Percentiles rank a stretch among this genome's conserved stretches.
Evolutionary conservation across 2,797 vertebrate species (phyloP).

Genomic region (Acanthis flammea): DNA sequence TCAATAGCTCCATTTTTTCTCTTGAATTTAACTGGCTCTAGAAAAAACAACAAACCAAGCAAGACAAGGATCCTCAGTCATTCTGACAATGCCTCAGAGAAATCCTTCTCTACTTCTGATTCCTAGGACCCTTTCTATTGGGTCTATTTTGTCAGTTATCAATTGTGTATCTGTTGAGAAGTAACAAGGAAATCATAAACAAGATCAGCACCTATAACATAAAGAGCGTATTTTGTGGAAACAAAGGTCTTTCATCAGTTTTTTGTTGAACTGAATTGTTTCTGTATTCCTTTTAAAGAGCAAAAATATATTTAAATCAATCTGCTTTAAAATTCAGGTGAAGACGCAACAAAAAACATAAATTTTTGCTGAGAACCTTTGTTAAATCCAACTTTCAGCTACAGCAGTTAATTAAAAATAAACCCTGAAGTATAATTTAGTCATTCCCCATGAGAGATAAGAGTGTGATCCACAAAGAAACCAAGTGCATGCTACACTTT

Average conservation of each 20-base stretch:
- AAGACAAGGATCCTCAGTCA: background rate
- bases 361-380: background rate
- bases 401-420: conserved; percentile 5
- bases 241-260: background rate
- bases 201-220: background rate
- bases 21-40: background rate
- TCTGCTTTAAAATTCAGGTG: background rate
- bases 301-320: background rate
- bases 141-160: background rate
- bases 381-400: background rate
- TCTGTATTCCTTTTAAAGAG: background rate
- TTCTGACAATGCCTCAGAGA: background rate
- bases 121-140: background rate
- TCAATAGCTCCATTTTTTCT: background rate
- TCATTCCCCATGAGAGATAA: background rate
- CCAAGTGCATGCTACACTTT: background rate
- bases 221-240: background rate
- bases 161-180: background rate
- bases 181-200: background rate
- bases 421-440: background rate
- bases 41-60: background rate
- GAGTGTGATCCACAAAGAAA: background rate
- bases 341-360: background rate
- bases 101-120: background rate
- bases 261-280: background rate